Evolutionary conservation across 2,113 vertebrate genomes (phyloP), one percentile per base, ranked within the genome.

Genomic region (Pelodiscus sinensis): DNA sequence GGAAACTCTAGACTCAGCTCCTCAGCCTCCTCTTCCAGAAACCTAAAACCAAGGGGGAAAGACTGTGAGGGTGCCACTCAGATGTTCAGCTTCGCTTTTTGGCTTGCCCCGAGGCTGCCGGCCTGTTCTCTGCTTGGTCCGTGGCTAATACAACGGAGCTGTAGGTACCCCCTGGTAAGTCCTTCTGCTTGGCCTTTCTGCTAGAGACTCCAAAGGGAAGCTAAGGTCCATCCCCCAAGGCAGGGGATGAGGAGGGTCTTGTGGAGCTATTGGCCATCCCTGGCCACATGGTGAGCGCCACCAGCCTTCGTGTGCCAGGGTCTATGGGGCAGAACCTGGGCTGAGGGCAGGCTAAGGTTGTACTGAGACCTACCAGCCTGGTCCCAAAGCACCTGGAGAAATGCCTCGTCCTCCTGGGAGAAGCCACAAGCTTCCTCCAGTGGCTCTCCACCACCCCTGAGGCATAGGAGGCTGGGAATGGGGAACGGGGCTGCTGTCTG

Each of bases 301-400:
- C 14, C 29, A 54, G 10, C 52, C 44, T 44, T 44, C 7, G 44
- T 44, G 44, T 44, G 44, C 44, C 44, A 44, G 44, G 44, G 44
- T 44, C 44, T 44, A 6, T 58, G 57, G 10, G 24, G 57, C 10
- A 12, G 57, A 58, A 11, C 60, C 10, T 14, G 25, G 22, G 12
- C 44, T 16, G 77, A 3, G 2, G 77, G 44, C 77, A 54, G 78
- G 54, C 12, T 15, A 13, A 27, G 75, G 50, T 2, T 51, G 6
- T 52, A 12, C 56, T 35, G 8, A 35, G 38, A 82, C 93, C 71
- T 24, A 15, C 94, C 92, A 75, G 90, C 87, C 99, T 94, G 22
- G 97, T 98, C 22, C 99, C 99, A 1, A 99, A 99, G 94, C 98
- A 99, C 57, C 98, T 93, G 55, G 3, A 98, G 97, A 96, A 98